Evolutionary conservation across 2,888 invertebrate species (phyloP), one percentile per base, ranked within the genome.

Genomic region (Iphiclides podalirius): DNA sequence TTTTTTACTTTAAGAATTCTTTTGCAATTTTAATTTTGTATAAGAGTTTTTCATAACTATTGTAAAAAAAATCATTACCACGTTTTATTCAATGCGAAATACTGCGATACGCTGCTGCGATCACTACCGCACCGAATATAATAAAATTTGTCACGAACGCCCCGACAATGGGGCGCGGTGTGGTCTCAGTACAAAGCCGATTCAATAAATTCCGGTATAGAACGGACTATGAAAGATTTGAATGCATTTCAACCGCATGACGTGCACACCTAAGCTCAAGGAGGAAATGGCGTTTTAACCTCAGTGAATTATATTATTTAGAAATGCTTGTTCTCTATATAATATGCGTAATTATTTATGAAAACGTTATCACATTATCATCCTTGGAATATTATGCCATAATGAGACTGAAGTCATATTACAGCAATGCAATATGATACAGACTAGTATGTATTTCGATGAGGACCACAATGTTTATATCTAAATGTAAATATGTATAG

Each of bases 141-240:
- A 72, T 67, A 66, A 73, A 76, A 77, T 71, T 75, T 72, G 71
- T 75, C 74, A 73, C 72, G 72, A 68, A 61, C 67, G 61, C 59
- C 54, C 9, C 59, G 64, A 63, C 77, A 83, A 80, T 75, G 64
- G 72, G 61, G 61, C 61, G 64, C 71, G 64, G 65, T 65, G 71
- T 72, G 63, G 68, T 65, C 65, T 66, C 64, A 58, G 63, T 74
- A 78, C 73, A 78, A 77, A 75, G 75, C 71, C 79, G 78, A 82
- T 79, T 75, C 79, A 82, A 83, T 83, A 76, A 81, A 81, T 76
- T 75, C 70, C 60, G 60, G 60, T 62, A 65, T 65, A 68, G 70
- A 68, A 72, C 64, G 72, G 72, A 74, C 72, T 72, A 11, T 12
- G 67, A 70, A 68, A 76, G 73, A 74, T 76, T 76, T 81, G 76